These are phyloP conservation scores for Lepidochitona cinerea DNA, from an alignment of 2,888 invertebrate genomes.

Conservation along the genomic window DNA sequence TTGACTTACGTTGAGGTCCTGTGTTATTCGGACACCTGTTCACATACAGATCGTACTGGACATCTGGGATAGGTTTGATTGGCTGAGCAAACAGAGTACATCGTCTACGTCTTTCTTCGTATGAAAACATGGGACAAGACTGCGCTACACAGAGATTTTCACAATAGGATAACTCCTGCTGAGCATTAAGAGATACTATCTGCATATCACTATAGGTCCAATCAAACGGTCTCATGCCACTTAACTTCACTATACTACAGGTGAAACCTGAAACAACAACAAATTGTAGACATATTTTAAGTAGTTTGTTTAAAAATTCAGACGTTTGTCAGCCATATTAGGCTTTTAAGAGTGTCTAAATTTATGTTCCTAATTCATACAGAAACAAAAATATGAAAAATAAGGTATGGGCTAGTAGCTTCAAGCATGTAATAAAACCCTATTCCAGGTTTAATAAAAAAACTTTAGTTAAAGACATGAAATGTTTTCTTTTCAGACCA, in stretches of 20 bases:
- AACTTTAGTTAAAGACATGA: no score
- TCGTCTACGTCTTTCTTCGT: slow-evolving; percentile 4
- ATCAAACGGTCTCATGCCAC: neutral
- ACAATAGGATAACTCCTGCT: neutral
- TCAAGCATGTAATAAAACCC: no score
- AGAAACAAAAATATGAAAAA: no score
- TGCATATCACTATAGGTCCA: neutral
- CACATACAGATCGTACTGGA: slow-evolving; percentile 38
- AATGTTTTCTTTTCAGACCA: no score
- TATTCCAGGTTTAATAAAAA: no score
- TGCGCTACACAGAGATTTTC: neutral
- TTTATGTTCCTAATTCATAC: no score
- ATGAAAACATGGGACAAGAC: slow-evolving; percentile 28
- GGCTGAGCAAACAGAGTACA: slow-evolving; percentile 34
- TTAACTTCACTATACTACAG: slow-evolving; percentile 72
- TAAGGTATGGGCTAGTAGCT: no score
- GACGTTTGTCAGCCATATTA: no score
- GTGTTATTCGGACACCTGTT: slow-evolving; percentile 42
- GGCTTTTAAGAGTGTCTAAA: no score
- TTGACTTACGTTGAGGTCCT: slow-evolving; percentile 27
- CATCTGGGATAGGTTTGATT: slow-evolving; percentile 22
- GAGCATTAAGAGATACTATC: neutral
- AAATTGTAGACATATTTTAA: no score
- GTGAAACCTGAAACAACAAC: neutral
- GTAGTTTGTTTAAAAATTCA: no score